phyloP scores from a whole-genome alignment of 2,888 invertebrate species.

The Eugnorisma glareosa region DNA sequence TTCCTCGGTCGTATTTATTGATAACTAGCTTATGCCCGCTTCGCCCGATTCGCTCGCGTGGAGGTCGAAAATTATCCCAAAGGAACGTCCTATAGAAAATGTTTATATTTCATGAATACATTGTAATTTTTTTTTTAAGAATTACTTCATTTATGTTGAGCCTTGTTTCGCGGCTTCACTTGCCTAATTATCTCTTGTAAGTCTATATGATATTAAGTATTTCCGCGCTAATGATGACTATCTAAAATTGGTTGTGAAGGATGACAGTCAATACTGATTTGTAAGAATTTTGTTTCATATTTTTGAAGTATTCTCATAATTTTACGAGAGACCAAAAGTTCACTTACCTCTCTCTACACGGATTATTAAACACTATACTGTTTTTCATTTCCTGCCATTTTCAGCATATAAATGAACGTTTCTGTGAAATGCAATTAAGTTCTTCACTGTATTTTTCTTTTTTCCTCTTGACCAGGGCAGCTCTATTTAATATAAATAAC shows the following conservation, averaged over 20 bases:
- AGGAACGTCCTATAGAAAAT: not conserved
- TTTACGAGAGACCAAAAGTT: not conserved
- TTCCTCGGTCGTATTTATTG: slow-evolving; percentile 9
- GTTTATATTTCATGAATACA: not conserved
- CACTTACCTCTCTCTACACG: slow-evolving; percentile 1
- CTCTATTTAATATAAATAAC: not conserved
- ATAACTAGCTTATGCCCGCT: too few species aligned
- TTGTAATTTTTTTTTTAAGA: not conserved
- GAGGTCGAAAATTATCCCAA: not conserved
- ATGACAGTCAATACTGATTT: not conserved
- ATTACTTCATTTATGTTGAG: not conserved
- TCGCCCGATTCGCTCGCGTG: not conserved
- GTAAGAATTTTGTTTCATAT: not conserved
- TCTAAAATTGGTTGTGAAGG: not conserved
- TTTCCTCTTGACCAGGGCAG: not conserved
- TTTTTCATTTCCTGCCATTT: slow-evolving; percentile 5
- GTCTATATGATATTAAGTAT: not conserved
- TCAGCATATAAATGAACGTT: not conserved
- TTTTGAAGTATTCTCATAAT: not conserved
- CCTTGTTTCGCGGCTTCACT: not conserved
- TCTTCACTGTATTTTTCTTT: not conserved
- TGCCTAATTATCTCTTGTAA: not conserved
- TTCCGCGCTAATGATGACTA: not conserved
- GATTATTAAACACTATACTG: slow-evolving; percentile 10
- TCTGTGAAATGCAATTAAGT: not conserved